phyloP scores from a whole-genome alignment of 2,797 vertebrate genomes.

The Melanotaenia parkinsoni region DNA sequence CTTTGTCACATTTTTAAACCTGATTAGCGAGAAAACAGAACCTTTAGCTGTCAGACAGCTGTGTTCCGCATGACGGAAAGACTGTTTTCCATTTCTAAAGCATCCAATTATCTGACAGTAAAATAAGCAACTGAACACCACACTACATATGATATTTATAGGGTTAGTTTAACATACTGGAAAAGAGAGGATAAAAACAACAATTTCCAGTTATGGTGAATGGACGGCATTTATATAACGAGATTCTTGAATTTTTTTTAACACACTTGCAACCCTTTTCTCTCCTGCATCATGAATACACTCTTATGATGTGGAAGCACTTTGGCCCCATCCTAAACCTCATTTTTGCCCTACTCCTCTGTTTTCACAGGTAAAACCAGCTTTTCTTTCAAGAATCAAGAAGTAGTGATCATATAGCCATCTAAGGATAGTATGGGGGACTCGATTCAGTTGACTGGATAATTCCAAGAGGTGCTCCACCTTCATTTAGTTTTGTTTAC shows the following conservation, averaged over 20 bases:
- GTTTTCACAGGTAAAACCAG: too few relatives aligned
- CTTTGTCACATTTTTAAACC: slow-evolving; percentile 33
- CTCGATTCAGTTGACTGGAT: too few relatives aligned
- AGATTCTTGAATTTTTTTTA: background rate
- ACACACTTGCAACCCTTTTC: background rate
- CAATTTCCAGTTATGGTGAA: background rate
- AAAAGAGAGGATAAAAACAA: background rate
- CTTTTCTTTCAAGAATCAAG: too few relatives aligned
- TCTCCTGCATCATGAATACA: background rate
- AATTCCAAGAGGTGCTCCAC: too few relatives aligned
- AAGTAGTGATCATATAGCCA: too few relatives aligned
- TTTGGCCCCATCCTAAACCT: background rate
- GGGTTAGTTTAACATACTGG: slow-evolving; percentile 2
- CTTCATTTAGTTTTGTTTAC: too few relatives aligned
- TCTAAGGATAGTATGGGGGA: too few relatives aligned
- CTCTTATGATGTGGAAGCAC: background rate
- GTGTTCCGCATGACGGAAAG: background rate
- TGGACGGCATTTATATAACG: background rate
- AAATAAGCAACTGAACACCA: background rate
- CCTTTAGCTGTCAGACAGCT: slow-evolving; percentile 7
- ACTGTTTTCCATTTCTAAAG: background rate
- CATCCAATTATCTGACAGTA: background rate
- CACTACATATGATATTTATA: background rate
- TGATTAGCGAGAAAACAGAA: slow-evolving; percentile 27
- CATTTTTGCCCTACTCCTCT: background rate